Evolutionary conservation across 2,888 invertebrate genomes (phyloP), one percentile per base, ranked within the genome.

Genomic region (Oegoconia quadripuncta): DNA sequence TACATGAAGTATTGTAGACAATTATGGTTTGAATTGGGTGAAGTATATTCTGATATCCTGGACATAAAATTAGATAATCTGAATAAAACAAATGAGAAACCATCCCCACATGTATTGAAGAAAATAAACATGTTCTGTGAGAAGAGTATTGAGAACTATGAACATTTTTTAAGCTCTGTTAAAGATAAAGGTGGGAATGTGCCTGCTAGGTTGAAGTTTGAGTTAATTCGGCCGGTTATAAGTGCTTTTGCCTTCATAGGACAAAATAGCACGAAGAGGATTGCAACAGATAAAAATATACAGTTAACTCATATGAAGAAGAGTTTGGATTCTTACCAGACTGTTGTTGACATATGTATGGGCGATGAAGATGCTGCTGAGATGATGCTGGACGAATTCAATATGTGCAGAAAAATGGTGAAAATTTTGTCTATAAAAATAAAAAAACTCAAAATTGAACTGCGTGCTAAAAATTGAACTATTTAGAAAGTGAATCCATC

Each of bases 21-120:
- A 66, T 88, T 97, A 26, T 95, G 96, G 93, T 95, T 92, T 64
- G 97, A 97, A 66, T 86, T 97, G 0, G 97, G 93, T 0, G 93
- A 95, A 66, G 91, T 91, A 0, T 94, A 95, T 55, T 91, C 91
- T 0, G 93, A 93, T 31, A 93, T 98, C 59, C 75, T 96, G n/a
- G 93, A 96, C 48, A 92, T 96, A n/a, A 97, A 97, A 74, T 61
- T 92, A 1, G 93, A 94, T 38, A 90, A 89, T 57, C 53, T 94
- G 1, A 87, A 89, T 39, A 89, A 89, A 39, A 77, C 70, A 0
- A 77, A 87, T 9, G 89, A 87, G 8, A 80, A 88, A 40, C 92
- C 93, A 0, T 89, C 90, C 1, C 90, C 92, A 0, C 92, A 93
- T 44, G 89, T 91, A 5, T 71, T 95, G 7, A 90, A 89, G 20